phyloP scores from a whole-genome alignment of 1,140 invertebrate species.

The Solenopsis fugax region DNA sequence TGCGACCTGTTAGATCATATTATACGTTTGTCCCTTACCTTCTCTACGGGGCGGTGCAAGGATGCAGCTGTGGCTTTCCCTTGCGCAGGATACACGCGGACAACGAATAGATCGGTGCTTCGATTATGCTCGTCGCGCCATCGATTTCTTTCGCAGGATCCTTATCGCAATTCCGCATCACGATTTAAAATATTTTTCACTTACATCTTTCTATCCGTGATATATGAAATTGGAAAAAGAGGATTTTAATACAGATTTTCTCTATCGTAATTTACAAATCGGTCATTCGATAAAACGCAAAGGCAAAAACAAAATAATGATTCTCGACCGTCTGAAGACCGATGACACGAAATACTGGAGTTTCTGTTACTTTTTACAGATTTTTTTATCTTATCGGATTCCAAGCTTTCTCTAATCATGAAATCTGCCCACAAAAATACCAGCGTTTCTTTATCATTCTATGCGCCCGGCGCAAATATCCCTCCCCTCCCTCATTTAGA shows the following conservation, averaged over 20 bases:
- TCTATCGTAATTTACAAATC: neutral
- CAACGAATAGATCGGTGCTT: slow-evolving; percentile 57
- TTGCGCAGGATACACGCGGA: slow-evolving; percentile 54
- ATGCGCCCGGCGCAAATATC: slow-evolving; percentile 34
- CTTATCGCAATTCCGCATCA: slow-evolving; percentile 9
- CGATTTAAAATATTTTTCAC: slow-evolving; percentile 33
- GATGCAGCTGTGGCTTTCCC: slow-evolving; percentile 72
- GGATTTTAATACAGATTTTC: neutral
- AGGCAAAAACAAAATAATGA: neutral
- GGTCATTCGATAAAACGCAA: neutral
- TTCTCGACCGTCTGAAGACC: slow-evolving; percentile 9
- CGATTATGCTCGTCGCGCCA: slow-evolving; percentile 24
- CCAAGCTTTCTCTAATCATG: slow-evolving; percentile 68
- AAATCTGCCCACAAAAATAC: slow-evolving; percentile 67
- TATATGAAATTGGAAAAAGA: neutral
- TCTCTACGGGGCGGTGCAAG: slow-evolving; percentile 76
- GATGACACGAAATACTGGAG: slow-evolving; percentile 31
- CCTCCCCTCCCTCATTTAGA: slow-evolving; percentile 25
- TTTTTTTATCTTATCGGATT: slow-evolving; percentile 78
- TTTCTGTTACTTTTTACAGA: slow-evolving; percentile 48
- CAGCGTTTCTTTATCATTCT: slow-evolving; percentile 53
- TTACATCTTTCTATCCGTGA: neutral
- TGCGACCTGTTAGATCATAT: slow-evolving; percentile 77
- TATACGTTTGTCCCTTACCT: slow-evolving; percentile 81
- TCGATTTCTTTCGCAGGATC: slow-evolving; percentile 24